Base-by-base conservation (phyloP, 1,140 invertebrate genomes). In the Mylabris phalerata region DNA sequence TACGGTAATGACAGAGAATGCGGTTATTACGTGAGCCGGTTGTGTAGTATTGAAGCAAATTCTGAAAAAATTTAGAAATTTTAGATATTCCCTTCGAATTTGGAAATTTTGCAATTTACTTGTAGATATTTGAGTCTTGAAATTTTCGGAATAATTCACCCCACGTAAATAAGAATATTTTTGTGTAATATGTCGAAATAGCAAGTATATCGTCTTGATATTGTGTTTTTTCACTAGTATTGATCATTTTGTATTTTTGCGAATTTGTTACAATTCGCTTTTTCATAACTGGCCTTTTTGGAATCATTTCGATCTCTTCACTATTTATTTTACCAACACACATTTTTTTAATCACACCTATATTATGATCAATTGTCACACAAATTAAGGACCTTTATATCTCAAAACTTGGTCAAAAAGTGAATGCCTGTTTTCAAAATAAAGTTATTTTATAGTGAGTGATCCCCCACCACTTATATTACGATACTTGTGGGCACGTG, bases 21-120 rank as follows among this genome's bases (percentile, higher is more conserved):
- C 78, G 64, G 82, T 82, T 45, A 89, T 79, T 26, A 89, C 66
- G 72, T 91, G 88, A 55, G 86, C 84, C 19, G 88, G 88, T 69
- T 90, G 88, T 5, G 85, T 82, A 1, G 86, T 86, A 50, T 77
- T 72, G 43, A 84, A 82, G 9, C 88, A 67, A 48, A 88, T 80
- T 68, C 87, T 90, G 77, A 9, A 79, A 78, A 62, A 64, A 70
- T 67, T 45, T 60, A 67, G 62, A 39, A 26, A 13, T 40, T n/a
- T 42, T 25, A 42, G 38, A 57, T 13, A 43, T 19, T 19, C 25
- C 25, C 2, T 13, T 41, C 7, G n/a, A 50, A 11, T 50, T 25
- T 3, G 19, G 19, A 19, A 19, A 9, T 27, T 49, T 55, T 26
- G n/a, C 13, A 11, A 52, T 50, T 65, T 58, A 65, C 63, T 60